Evolutionary conservation across 2,888 invertebrate genomes (phyloP), one percentile per base, ranked within the genome.

Genomic region (Drosophila mettleri): DNA sequence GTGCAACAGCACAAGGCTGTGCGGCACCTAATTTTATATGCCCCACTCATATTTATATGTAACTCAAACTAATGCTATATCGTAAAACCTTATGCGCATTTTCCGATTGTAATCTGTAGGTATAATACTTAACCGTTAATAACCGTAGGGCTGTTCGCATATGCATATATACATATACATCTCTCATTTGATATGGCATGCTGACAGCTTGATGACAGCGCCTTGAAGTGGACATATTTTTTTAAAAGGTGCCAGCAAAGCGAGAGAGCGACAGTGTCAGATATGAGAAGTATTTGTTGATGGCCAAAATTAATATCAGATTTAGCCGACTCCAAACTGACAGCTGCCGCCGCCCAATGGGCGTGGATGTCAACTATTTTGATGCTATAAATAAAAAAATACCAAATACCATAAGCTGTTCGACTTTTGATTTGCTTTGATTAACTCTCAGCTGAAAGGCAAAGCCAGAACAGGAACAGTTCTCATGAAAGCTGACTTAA

Each of bases 91-190:
- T 77, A 79, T 82, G 86, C 77, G 74, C 71, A 71, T 87, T 88
- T 83, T 79, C 86, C 88, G 88, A 83, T 83, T 88, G 86, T 86
- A 83, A 83, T 83, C 83, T 83, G 64, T 78, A 67, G 58, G 60
- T 60, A 36, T 74, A 70, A 80, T 78, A 66, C 62, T 70, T 80
- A 51, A 64, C 41, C 64, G 63, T 63, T 63, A 78, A 80, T 74
- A 74, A 62, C 61, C 74, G 72, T 76, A 62, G 52, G 55, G 38
- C 51, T 27, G 31, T 8, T 38, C 34, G 7, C 8, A 3, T 18
- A 24, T 43, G 53, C 16, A 43, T 41, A 43, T 27, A 49, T 34
- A 31, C 18, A 24, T 29, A 38, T 36, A 63, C 65, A 53, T 53
- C 45, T 54, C 43, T 55, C 46, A 55, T 55, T 67, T 67, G 60